Evolutionary conservation across 1,140 invertebrate species (phyloP).

Genomic region (Bombus sylvicola): DNA sequence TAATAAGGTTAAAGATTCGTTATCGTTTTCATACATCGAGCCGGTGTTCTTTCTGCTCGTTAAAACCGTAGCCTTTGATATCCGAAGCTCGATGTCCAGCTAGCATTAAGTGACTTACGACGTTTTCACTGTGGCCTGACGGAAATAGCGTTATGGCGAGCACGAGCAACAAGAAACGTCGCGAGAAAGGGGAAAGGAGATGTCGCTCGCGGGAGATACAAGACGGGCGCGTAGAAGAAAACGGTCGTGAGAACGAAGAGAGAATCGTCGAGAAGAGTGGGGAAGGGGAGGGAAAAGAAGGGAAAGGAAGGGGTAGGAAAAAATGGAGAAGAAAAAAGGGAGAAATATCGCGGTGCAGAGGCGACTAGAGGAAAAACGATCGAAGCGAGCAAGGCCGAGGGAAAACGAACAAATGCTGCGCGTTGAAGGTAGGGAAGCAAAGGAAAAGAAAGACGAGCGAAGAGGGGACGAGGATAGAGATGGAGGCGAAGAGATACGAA

Average conservation of each 20-base stretch:
- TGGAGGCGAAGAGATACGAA: slow-evolving; percentile 22
- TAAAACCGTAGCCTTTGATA: slow-evolving; percentile 41
- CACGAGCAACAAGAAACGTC: slow-evolving; percentile 15
- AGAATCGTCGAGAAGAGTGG: slow-evolving; percentile 17
- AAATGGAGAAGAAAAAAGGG: background rate
- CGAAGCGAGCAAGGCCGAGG: background rate
- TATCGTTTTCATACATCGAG: background rate
- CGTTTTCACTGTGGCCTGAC: slow-evolving; percentile 54
- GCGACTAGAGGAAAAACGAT: slow-evolving; percentile 29
- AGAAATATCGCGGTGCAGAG: slow-evolving; percentile 3
- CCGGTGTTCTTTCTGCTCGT: slow-evolving; percentile 15
- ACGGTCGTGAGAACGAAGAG: slow-evolving; percentile 28
- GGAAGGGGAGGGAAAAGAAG: background rate
- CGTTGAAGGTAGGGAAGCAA: background rate
- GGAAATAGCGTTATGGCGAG: slow-evolving; percentile 61
- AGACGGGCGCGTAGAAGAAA: slow-evolving; percentile 8
- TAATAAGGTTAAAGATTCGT: background rate
- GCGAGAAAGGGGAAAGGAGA: slow-evolving; percentile 9
- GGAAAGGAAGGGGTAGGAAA: background rate
- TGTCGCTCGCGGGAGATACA: slow-evolving; percentile 15
- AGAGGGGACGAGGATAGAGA: slow-evolving; percentile 15
- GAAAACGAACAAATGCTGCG: background rate
- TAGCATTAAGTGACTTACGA: slow-evolving; percentile 62
- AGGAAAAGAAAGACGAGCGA: background rate
- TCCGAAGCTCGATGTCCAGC: slow-evolving; percentile 42